A percentile compares a stretch with the other conserved stretches of the same genome.
Conservation (phyloP, 2,113 vertebrate genomes). For the Seriola rivoliana region DNA sequence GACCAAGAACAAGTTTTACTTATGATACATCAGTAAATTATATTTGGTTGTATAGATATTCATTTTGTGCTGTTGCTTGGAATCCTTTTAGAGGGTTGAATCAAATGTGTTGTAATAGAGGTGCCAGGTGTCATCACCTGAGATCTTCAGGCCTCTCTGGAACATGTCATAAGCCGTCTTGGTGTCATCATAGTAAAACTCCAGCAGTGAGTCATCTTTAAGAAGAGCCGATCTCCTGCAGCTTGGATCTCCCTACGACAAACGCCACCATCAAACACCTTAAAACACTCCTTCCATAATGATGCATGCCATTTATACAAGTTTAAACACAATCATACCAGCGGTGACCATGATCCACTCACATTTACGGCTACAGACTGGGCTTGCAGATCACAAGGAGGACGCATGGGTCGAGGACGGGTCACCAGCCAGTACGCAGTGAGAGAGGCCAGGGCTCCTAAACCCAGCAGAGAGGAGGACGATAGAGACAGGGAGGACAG, state of each 20-base stretch:
- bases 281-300: neutral
- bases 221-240: constrained; percentile 84
- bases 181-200: constrained; percentile 86
- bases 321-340: rapidly evolving
- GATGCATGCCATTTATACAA: neutral
- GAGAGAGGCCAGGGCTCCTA: constrained; percentile 85
- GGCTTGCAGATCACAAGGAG: constrained; percentile 82
- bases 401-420: constrained; percentile 80
- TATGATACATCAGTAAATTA: neutral
- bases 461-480: constrained; percentile 81
- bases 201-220: constrained; percentile 80
- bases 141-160: constrained; percentile 82
- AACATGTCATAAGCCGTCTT: constrained; percentile 86
- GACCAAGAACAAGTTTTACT: neutral
- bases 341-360: constrained; percentile 17
- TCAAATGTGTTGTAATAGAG: neutral
- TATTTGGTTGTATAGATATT: no score
- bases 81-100: neutral
- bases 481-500: constrained; percentile 78
- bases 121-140: constrained; percentile 68
- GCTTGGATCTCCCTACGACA: constrained; percentile 78
- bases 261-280: neutral
- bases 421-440: constrained; percentile 86
- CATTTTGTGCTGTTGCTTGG: neutral
- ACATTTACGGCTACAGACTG: constrained; percentile 84